A percentile compares a stretch with the other conserved stretches of the same genome.
Conservation (phyloP, 2,888 invertebrate genomes). For the Stegana nigrithorax region DNA sequence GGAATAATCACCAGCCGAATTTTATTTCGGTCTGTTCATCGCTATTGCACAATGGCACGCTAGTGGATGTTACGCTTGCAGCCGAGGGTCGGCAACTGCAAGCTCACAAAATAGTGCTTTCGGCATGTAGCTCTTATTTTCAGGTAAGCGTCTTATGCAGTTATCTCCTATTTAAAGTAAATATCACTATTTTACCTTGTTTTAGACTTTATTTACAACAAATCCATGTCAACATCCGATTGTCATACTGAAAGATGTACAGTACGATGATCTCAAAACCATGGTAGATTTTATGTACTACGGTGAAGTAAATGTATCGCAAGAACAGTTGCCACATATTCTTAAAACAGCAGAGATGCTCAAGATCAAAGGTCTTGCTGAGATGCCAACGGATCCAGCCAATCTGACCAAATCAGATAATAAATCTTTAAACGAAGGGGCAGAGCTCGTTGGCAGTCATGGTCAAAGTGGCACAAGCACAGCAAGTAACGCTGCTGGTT, state of each 20-base stretch:
- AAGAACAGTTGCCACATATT: slow-evolving; percentile 84
- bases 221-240: slow-evolving; percentile 92
- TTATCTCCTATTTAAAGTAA: not conserved
- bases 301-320: slow-evolving; percentile 91
- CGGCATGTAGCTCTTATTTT: slow-evolving; percentile 94
- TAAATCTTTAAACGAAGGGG: slow-evolving; percentile 70
- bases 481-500: slow-evolving; percentile 53
- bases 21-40: slow-evolving; percentile 90
- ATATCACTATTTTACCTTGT: slow-evolving; percentile 36
- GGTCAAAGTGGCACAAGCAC: slow-evolving; percentile 39
- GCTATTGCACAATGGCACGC: slow-evolving; percentile 82
- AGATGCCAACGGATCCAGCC: slow-evolving; percentile 84
- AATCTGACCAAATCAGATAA: slow-evolving; percentile 79
- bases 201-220: slow-evolving; percentile 82
- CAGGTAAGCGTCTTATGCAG: slow-evolving; percentile 72
- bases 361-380: slow-evolving; percentile 89
- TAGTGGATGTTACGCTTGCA: slow-evolving; percentile 92
- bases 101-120: slow-evolving; percentile 90
- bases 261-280: slow-evolving; percentile 85
- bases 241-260: slow-evolving; percentile 89
- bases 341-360: slow-evolving; percentile 86
- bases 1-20: slow-evolving; percentile 95
- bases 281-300: slow-evolving; percentile 95
- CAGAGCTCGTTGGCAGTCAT: slow-evolving; percentile 68
- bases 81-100: slow-evolving; percentile 89